phyloP scores from a whole-genome alignment of 2,888 invertebrate genomes.

The Opisthograptis luteolata region DNA sequence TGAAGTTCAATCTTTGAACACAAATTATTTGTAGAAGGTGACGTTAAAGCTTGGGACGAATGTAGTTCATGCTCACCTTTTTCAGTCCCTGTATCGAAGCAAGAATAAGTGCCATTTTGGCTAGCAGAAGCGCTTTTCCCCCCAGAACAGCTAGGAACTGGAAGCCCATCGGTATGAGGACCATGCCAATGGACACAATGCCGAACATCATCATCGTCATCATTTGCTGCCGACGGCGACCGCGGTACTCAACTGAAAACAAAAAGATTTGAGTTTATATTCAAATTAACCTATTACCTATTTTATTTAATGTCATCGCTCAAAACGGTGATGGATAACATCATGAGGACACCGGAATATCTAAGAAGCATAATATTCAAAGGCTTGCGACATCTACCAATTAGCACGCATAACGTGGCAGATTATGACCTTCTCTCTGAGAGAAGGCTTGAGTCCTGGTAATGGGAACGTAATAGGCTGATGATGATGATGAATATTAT shows the following conservation, averaged over 20 bases:
- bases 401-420: too few relatives aligned
- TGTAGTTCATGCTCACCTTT: slow-evolving; percentile 75
- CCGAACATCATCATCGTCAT: slow-evolving; percentile 92
- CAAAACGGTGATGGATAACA: too few relatives aligned
- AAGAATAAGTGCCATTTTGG: slow-evolving; percentile 91
- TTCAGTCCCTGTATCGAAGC: slow-evolving; percentile 92
- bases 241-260: slow-evolving; percentile 73
- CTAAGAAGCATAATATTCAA: too few relatives aligned
- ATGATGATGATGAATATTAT: too few relatives aligned
- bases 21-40: too few relatives aligned
- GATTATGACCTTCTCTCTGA: too few relatives aligned
- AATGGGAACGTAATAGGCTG: too few relatives aligned
- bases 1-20: too few relatives aligned
- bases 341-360: too few relatives aligned
- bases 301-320: neutral
- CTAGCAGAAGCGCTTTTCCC: slow-evolving; percentile 91
- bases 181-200: slow-evolving; percentile 89
- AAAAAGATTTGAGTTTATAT: neutral
- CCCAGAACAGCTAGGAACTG: slow-evolving; percentile 92
- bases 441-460: too few relatives aligned
- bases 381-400: too few relatives aligned
- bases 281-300: neutral
- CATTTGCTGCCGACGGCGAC: slow-evolving; percentile 87
- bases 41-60: too few relatives aligned
- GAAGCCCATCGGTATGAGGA: slow-evolving; percentile 92